Percentiles rank a stretch among this genome's conserved stretches.
phyloP scores from a whole-genome alignment of 2,797 vertebrate genomes.

The Dendrocincla tyrannina region DNA sequence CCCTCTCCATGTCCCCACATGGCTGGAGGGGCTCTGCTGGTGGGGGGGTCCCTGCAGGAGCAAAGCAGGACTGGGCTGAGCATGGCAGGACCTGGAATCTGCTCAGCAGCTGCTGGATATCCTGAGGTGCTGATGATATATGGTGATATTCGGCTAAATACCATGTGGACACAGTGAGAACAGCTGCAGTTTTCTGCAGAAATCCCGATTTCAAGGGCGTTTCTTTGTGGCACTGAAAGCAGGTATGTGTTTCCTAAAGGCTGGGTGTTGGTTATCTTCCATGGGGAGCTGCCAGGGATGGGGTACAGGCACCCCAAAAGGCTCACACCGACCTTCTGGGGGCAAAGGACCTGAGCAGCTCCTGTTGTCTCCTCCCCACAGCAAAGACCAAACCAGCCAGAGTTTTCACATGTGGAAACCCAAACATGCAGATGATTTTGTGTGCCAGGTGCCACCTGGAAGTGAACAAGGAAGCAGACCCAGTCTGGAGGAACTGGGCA shows the following conservation, averaged over 20 bases:
- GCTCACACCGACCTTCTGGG: background rate
- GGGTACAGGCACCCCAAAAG: background rate
- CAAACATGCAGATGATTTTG: background rate
- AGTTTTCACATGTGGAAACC: background rate
- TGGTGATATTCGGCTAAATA: rapidly evolving
- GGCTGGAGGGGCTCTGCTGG: background rate
- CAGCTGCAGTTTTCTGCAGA: background rate
- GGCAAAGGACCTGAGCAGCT: background rate
- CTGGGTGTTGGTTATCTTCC: background rate
- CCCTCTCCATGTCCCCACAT: rapidly evolving
- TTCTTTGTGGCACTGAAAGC: background rate
- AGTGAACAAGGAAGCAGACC: background rate
- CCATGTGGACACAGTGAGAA: background rate
- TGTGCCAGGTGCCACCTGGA: background rate
- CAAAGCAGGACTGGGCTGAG: background rate
- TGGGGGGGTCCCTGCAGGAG: rapidly evolving
- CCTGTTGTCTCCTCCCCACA: background rate
- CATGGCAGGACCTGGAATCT: background rate
- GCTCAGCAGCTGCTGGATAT: background rate
- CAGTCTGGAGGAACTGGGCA: background rate
- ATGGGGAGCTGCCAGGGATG: background rate
- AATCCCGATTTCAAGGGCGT: background rate
- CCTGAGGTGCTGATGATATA: background rate
- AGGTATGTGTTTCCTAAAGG: rapidly evolving
- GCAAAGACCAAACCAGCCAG: background rate